Evolutionary conservation across 2,888 invertebrate genomes (phyloP).

Genomic region (Chydorus sphaericus): DNA sequence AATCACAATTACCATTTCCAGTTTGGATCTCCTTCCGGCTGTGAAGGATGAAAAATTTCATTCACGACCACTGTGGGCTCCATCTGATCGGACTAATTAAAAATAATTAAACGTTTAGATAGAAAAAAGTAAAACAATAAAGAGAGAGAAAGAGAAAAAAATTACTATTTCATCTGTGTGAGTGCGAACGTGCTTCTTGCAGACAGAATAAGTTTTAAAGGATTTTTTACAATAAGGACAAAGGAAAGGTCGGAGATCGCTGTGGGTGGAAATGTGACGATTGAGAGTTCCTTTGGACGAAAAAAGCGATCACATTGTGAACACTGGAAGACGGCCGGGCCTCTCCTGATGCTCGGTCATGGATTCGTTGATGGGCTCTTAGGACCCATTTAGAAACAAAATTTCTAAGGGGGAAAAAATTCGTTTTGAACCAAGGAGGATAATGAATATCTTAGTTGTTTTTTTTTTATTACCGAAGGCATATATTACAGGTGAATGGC

Average conservation of each 20-base stretch:
- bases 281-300: conserved; percentile 38
- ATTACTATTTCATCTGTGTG: conserved; percentile 32
- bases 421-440: conserved; percentile 12
- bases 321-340: conserved; percentile 34
- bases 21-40: too few species aligned
- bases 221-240: conserved; percentile 45
- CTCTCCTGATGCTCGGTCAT: conserved; percentile 30
- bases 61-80: too few species aligned
- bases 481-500: conserved; percentile 31
- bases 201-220: conserved; percentile 42
- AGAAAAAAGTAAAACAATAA: too few species aligned
- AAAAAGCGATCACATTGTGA: conserved; percentile 37
- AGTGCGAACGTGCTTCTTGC: conserved; percentile 47
- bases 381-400: conserved; percentile 41
- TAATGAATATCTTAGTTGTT: too few species aligned
- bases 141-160: too few species aligned
- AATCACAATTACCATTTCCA: too few species aligned
- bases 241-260: conserved; percentile 34
- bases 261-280: conserved; percentile 36
- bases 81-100: too few species aligned
- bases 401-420: conserved; percentile 23
- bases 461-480: conserved; percentile 25
- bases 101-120: too few species aligned
- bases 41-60: too few species aligned
- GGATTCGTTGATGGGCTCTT: conserved; percentile 40